Percentiles rank a stretch among this genome's conserved stretches.
Conservation (phyloP, 1,140 invertebrate species). For the Drosophila serrata region DNA sequence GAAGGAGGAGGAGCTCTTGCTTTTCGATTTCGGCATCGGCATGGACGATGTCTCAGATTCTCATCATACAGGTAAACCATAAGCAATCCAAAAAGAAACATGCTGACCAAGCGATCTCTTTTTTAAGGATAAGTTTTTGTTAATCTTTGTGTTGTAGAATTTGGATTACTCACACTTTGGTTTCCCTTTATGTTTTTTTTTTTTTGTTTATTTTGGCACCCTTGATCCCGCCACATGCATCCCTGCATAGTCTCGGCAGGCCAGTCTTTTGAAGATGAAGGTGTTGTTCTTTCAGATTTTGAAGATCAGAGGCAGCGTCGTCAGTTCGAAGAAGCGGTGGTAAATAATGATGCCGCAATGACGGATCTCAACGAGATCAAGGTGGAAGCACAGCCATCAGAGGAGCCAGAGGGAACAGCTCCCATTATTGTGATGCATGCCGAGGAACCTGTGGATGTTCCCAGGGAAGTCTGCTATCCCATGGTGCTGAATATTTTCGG, state of each 20-base stretch:
- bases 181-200: constrained; percentile 53
- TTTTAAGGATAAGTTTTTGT: constrained; percentile 66
- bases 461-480: constrained; percentile 34
- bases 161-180: constrained; percentile 53
- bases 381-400: not conserved
- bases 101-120: constrained; percentile 21
- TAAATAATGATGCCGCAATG: constrained; percentile 32
- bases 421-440: not conserved
- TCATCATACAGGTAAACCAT: constrained; percentile 61
- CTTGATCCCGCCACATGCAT: constrained; percentile 44
- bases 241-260: constrained; percentile 52
- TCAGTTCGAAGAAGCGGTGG: not conserved
- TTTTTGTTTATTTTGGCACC: constrained; percentile 48
- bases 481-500: constrained; percentile 41
- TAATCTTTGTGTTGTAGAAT: constrained; percentile 54
- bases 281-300: constrained; percentile 77
- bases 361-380: constrained; percentile 30
- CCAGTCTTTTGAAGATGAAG: constrained; percentile 75
- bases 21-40: constrained; percentile 59
- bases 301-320: constrained; percentile 47
- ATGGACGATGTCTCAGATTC: constrained; percentile 40
- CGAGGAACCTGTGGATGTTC: constrained; percentile 46
- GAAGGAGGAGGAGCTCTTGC: constrained; percentile 15
- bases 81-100: constrained; percentile 6
- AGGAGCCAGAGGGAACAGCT: not conserved